Conservation (phyloP, 2,113 vertebrate genomes). For the Numenius arquata region DNA sequence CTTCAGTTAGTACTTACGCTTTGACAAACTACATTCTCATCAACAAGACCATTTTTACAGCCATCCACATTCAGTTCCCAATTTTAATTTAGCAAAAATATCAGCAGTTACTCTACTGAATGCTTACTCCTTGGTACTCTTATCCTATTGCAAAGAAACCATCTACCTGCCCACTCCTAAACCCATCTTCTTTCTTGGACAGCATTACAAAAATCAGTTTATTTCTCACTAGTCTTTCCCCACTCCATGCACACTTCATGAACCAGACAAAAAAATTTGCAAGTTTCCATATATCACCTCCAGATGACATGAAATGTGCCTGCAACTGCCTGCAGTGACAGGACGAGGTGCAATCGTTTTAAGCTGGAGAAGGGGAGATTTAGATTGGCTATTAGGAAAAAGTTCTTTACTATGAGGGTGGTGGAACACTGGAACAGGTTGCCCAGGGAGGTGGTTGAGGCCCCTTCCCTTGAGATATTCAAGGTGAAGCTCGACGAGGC, state of each 20-base stretch:
- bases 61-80: neutral
- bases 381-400: no score
- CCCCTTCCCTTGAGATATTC: no score
- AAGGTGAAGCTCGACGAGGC: no score
- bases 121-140: neutral
- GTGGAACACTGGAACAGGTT: no score
- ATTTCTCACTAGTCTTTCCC: neutral
- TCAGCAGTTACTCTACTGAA: neutral
- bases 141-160: neutral
- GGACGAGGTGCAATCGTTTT: no score
- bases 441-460: no score
- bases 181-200: neutral
- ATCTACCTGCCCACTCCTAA: neutral
- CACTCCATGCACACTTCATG: fast-evolving
- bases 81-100: neutral
- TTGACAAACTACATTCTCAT: neutral
- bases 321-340: no score
- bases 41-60: neutral
- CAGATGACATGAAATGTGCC: neutral
- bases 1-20: neutral
- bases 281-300: neutral
- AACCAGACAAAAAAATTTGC: neutral
- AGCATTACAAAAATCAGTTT: neutral
- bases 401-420: no score
- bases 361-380: no score